phyloP scores from a whole-genome alignment of 1,140 invertebrate species.

The Dufourea novaeangliae region DNA sequence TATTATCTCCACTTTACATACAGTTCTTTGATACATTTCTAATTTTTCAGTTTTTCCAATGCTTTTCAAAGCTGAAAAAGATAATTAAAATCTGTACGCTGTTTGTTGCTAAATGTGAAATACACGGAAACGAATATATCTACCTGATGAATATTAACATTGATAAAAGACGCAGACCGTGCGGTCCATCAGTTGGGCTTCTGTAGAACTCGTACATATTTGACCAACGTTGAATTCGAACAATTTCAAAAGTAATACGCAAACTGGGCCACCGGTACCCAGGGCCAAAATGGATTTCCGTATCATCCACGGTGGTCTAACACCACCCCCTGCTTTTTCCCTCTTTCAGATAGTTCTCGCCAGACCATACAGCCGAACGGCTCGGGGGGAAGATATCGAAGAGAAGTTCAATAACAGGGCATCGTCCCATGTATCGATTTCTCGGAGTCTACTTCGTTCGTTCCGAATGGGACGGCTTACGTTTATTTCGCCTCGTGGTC shows the following conservation, averaged over 20 bases:
- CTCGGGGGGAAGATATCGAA: slow-evolving; percentile 22
- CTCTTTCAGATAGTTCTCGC: slow-evolving; percentile 11
- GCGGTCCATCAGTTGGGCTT: too few relatives aligned
- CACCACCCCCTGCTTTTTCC: not conserved
- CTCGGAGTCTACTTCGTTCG: not conserved
- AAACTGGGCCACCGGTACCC: not conserved
- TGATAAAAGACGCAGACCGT: too few relatives aligned
- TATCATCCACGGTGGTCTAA: not conserved
- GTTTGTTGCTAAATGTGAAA: too few relatives aligned
- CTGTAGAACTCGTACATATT: too few relatives aligned
- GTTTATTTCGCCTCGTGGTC: not conserved
- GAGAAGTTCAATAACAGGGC: slow-evolving; percentile 13
- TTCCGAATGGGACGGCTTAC: not conserved
- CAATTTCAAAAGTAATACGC: not conserved
- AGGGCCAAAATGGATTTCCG: not conserved
- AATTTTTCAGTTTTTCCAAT: too few relatives aligned
- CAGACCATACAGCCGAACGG: not conserved
- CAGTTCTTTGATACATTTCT: too few relatives aligned
- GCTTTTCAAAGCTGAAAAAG: too few relatives aligned
- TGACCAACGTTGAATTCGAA: not conserved
- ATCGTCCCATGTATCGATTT: not conserved
- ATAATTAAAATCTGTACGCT: too few relatives aligned
- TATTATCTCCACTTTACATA: too few relatives aligned
- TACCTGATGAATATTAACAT: too few relatives aligned
- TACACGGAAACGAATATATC: too few relatives aligned